These are phyloP conservation scores for Thymelicus lineola DNA, from an alignment of 2,888 invertebrate species.

Conservation along the genomic window DNA sequence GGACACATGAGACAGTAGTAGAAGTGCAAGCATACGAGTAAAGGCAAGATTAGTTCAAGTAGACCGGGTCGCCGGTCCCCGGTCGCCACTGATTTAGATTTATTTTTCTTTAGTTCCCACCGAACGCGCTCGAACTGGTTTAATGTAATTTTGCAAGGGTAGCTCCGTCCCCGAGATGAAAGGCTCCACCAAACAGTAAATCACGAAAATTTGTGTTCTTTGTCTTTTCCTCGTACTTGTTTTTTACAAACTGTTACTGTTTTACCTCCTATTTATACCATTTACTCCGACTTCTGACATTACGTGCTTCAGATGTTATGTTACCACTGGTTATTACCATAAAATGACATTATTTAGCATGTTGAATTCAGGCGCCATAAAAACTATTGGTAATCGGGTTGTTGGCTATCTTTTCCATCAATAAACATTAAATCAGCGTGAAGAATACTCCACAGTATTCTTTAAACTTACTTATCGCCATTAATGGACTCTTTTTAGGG, in stretches of 20 bases:
- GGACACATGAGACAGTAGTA: too few relatives aligned
- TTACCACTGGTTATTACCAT: too few relatives aligned
- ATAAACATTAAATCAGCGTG: too few relatives aligned
- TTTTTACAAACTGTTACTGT: constrained; percentile 33
- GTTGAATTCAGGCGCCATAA: too few relatives aligned
- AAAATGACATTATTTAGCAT: too few relatives aligned
- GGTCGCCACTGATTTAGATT: constrained; percentile 68
- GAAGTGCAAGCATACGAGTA: constrained; percentile 42
- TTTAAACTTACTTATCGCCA: too few relatives aligned
- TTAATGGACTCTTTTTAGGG: too few relatives aligned
- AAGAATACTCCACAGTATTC: too few relatives aligned
- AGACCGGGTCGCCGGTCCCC: constrained; percentile 49
- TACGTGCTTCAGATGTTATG: too few relatives aligned
- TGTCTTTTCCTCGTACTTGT: constrained; percentile 40
- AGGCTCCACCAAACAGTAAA: constrained; percentile 58
- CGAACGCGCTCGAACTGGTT: constrained; percentile 63
- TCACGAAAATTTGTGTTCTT: constrained; percentile 59
- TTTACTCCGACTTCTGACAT: too few relatives aligned
- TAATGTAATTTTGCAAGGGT: constrained; percentile 70
- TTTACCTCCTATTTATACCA: constrained; percentile 17
- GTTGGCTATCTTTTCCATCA: too few relatives aligned
- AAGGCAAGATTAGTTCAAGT: constrained; percentile 56
- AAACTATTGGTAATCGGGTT: too few relatives aligned
- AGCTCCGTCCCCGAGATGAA: constrained; percentile 56
- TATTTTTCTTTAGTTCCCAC: constrained; percentile 65